phyloP scores from a whole-genome alignment of 2,888 invertebrate genomes.

The Anorthoa munda region DNA sequence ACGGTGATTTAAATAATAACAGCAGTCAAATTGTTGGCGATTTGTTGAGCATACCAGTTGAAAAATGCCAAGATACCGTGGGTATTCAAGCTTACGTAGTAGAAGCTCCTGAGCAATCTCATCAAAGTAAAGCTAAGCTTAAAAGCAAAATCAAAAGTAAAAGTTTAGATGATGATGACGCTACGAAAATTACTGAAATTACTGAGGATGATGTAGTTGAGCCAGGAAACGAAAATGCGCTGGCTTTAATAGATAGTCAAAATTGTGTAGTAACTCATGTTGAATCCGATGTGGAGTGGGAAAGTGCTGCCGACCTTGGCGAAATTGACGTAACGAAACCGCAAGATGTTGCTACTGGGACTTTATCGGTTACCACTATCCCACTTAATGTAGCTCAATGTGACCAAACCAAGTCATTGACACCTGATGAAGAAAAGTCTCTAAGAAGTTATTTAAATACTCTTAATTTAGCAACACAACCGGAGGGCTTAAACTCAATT shows the following conservation, averaged over 20 bases:
- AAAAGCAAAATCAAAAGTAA: conserved; percentile 83
- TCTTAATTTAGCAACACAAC: conserved; percentile 89
- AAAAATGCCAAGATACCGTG: conserved; percentile 44
- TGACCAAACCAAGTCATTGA: conserved; percentile 84
- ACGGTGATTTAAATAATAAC: conserved; percentile 78
- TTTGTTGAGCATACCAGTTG: conserved; percentile 17
- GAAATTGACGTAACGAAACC: conserved; percentile 68
- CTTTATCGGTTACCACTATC: conserved; percentile 83
- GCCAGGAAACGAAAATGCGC: conserved; percentile 73
- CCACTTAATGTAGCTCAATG: conserved; percentile 85
- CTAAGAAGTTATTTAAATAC: conserved; percentile 90
- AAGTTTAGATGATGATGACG: conserved; percentile 88
- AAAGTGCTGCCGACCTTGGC: conserved; percentile 85
- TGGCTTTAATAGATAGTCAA: conserved; percentile 85
- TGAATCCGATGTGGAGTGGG: conserved; percentile 92
- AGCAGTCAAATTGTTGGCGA: conserved; percentile 60
- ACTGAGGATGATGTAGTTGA: conserved; percentile 75
- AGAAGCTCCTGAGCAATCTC: conserved; percentile 84
- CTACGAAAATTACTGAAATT: conserved; percentile 85
- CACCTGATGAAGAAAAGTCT: conserved; percentile 91
- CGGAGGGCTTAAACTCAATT: conserved; percentile 79
- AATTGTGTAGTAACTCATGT: conserved; percentile 92
- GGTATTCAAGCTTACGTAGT: conserved; percentile 78
- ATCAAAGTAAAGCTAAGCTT: conserved; percentile 80
- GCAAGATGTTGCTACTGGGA: conserved; percentile 79